A percentile compares a stretch with the other conserved stretches of the same genome.
Evolutionary conservation across 2,797 vertebrate species (phyloP).

Genomic region (Coendou prehensilis): DNA sequence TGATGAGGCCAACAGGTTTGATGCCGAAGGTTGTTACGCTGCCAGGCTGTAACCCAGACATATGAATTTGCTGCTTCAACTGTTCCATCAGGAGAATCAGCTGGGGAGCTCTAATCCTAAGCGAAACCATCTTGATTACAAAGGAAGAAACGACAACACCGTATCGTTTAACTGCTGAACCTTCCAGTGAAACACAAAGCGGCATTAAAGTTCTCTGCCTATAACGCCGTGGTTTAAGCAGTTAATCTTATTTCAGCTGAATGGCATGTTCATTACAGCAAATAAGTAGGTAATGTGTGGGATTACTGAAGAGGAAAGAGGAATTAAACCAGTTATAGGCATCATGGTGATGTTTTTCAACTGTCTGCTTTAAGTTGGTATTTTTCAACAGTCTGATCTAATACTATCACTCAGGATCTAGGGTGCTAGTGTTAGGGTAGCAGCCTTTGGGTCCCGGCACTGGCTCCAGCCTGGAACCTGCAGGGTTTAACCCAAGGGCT

Average conservation of each 20-base stretch:
- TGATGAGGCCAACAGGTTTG: conserved; percentile 77
- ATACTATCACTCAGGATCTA: conserved; percentile 87
- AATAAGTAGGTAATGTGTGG: conserved; percentile 84
- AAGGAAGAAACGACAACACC: conserved; percentile 78
- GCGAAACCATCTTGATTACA: conserved; percentile 72
- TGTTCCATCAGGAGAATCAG: conserved; percentile 64
- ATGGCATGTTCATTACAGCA: conserved; percentile 87
- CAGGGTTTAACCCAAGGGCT: conserved; percentile 74
- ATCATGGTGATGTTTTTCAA: conserved; percentile 85
- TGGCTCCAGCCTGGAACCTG: conserved; percentile 77
- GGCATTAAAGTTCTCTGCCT: conserved; percentile 79
- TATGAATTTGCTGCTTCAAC: conserved; percentile 59
- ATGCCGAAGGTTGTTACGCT: conserved; percentile 38
- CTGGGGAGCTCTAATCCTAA: conserved; percentile 68
- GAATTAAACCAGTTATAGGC: conserved; percentile 89
- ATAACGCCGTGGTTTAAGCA: conserved; percentile 80
- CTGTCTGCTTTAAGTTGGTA: conserved; percentile 85
- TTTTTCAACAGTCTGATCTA: conserved; percentile 89
- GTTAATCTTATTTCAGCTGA: conserved; percentile 88
- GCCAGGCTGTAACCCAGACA: conserved; percentile 44
- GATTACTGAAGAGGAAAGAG: conserved; percentile 87
- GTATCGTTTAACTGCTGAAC: conserved; percentile 74
- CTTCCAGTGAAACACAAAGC: conserved; percentile 82
- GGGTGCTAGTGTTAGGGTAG: conserved; percentile 86
- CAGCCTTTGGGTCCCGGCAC: conserved; percentile 80